These are phyloP conservation scores for Macaria notata DNA, from an alignment of 2,888 invertebrate species.

Conservation along the genomic window DNA sequence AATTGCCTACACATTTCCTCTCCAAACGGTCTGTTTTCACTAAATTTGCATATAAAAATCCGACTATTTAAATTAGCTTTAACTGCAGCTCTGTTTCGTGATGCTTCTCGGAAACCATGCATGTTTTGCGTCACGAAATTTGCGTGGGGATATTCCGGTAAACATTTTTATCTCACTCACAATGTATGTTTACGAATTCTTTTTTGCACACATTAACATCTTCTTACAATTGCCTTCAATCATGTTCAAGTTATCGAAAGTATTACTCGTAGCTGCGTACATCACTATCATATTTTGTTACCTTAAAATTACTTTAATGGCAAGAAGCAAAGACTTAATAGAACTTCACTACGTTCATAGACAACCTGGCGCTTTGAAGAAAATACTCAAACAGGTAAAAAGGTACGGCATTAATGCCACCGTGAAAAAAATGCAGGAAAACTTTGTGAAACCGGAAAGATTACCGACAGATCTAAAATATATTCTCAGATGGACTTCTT, in stretches of 20 bases:
- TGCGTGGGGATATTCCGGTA: constrained; percentile 2
- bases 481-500: constrained; percentile 55
- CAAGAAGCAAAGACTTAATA: constrained; percentile 38
- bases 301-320: constrained; percentile 38
- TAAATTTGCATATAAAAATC: constrained; percentile 54
- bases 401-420: constrained; percentile 37
- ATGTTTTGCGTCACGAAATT: constrained; percentile 8
- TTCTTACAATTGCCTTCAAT: constrained; percentile 14
- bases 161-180: constrained; percentile 2
- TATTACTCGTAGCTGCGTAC: constrained; percentile 47
- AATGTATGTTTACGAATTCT: constrained; percentile 15
- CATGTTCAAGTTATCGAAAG: constrained; percentile 57
- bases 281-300: constrained; percentile 46
- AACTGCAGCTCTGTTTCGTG: constrained; percentile 1
- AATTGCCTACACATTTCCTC: constrained; percentile 66
- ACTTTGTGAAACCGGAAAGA: constrained; percentile 44
- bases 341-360: constrained; percentile 50
- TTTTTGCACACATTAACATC: neutral
- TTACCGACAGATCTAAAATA: constrained; percentile 58
- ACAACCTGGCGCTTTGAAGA: constrained; percentile 36
- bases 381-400: constrained; percentile 40
- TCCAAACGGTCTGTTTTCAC: constrained; percentile 44
- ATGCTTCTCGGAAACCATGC: neutral
- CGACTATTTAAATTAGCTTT: constrained; percentile 20
- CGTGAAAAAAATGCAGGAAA: constrained; percentile 23